Evolutionary conservation across 2,797 vertebrate genomes (phyloP).

Genomic region (Melanotaenia pygmaea): DNA sequence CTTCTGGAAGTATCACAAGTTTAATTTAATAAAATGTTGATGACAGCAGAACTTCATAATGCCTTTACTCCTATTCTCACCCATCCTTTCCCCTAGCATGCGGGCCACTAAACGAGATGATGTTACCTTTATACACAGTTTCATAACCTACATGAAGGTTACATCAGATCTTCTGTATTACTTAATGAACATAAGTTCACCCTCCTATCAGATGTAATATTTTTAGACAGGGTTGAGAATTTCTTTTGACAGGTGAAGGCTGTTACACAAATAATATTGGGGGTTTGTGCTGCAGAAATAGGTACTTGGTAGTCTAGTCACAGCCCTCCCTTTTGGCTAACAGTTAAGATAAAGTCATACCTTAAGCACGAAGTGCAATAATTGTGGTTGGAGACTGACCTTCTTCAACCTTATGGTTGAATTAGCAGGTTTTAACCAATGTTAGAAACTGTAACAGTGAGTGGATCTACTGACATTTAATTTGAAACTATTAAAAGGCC

Average conservation of each 20-base stretch:
- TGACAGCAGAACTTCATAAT: conserved; percentile 5
- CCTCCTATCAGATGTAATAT: conserved; percentile 9
- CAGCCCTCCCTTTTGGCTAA: conserved; percentile 45
- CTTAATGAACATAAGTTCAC: conserved; percentile 17
- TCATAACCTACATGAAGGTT: conserved; percentile 20
- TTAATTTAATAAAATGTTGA: conserved; percentile 13
- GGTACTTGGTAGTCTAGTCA: conserved; percentile 52
- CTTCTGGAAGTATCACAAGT: conserved; percentile 4
- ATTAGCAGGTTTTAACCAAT: conserved; percentile 24
- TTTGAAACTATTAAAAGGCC: conserved; percentile 5
- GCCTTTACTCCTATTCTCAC: background rate
- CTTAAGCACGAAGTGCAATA: conserved; percentile 44
- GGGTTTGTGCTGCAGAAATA: conserved; percentile 32
- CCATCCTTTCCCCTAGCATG: background rate
- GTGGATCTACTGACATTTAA: conserved; percentile 10
- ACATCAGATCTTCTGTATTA: conserved; percentile 39
- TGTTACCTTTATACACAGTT: conserved; percentile 25
- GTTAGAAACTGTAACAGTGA: background rate
- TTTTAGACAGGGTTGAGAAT: conserved; percentile 24
- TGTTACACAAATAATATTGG: conserved; percentile 39
- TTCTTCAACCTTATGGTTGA: conserved; percentile 15
- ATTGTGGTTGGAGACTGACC: conserved; percentile 43
- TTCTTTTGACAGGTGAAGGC: conserved; percentile 29
- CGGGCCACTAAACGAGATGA: conserved; percentile 12
- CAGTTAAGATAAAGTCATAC: conserved; percentile 37